These are phyloP conservation scores for Pollimyrus isidori DNA, from an alignment of 2,113 vertebrate genomes.

Conservation along the genomic window DNA sequence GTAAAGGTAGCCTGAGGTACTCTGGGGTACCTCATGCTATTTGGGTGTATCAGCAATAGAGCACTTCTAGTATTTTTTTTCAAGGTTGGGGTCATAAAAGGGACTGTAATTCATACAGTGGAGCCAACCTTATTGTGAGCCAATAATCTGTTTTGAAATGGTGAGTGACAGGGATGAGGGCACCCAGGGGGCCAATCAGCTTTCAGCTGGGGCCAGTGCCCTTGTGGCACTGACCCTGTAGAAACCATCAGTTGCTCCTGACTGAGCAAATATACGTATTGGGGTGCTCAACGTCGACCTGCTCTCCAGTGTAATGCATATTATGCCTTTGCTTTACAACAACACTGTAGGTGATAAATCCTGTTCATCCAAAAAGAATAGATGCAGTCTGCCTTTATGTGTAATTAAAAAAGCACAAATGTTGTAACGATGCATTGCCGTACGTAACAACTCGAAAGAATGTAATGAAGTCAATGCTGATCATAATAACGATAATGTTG, in stretches of 20 bases:
- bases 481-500: too few relatives aligned
- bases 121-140: neutral
- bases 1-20: neutral
- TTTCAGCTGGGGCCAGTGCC: neutral
- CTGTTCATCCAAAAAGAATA: neutral
- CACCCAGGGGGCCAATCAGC: neutral
- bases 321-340: neutral
- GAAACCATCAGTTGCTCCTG: neutral
- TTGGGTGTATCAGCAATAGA: neutral
- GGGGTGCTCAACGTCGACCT: neutral
- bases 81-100: neutral
- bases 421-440: neutral
- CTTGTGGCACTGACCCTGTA: neutral
- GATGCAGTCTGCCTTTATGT: neutral
- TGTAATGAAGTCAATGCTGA: too few relatives aligned
- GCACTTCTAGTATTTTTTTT: neutral
- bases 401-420: neutral
- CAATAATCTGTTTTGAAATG: neutral
- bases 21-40: neutral
- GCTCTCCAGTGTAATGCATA: neutral
- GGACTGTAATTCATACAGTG: too few relatives aligned
- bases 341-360: neutral
- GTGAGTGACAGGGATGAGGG: neutral
- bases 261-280: neutral
- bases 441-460: too few relatives aligned